A percentile compares a stretch with the other conserved stretches of the same genome.
phyloP scores from a whole-genome alignment of 2,888 invertebrate genomes.

The Chloromyia formosa region DNA sequence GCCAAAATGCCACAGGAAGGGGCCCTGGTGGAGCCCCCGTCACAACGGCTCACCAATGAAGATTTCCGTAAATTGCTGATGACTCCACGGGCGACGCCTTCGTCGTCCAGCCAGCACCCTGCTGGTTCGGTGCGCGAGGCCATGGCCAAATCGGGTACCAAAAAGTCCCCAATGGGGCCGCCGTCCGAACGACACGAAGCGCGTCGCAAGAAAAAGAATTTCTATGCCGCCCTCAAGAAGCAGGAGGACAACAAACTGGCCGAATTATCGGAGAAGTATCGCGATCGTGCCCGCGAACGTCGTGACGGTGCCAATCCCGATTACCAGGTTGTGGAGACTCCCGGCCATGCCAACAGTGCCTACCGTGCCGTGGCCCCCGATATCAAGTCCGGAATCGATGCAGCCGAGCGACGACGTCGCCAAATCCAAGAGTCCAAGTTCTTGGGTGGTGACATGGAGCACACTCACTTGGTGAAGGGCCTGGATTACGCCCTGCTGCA shows the following conservation, averaged over 20 bases:
- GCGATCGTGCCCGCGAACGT: constrained; percentile 90
- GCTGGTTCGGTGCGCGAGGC: constrained; percentile 73
- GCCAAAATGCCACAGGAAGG: constrained; percentile 47
- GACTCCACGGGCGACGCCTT: constrained; percentile 85
- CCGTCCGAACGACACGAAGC: constrained; percentile 80
- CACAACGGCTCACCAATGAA: constrained; percentile 91
- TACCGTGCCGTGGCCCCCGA: constrained; percentile 94
- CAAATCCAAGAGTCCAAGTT: constrained; percentile 99
- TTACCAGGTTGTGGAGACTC: constrained; percentile 82
- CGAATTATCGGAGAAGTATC: constrained; percentile 91
- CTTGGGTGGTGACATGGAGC: constrained; percentile 99
- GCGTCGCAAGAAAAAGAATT: constrained; percentile 91
- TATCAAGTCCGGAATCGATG: constrained; percentile 91
- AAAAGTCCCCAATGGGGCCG: constrained; percentile 61
- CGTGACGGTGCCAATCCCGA: constrained; percentile 86
- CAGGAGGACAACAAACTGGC: constrained; percentile 95
- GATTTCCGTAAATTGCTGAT: constrained; percentile 95
- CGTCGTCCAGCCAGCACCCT: constrained; percentile 59
- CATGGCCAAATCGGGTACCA: constrained; percentile 55
- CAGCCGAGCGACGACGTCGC: constrained; percentile 92
- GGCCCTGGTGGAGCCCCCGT: constrained; percentile 65
- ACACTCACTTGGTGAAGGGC: constrained; percentile 99
- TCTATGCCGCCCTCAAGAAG: constrained; percentile 92
- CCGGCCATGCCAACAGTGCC: constrained; percentile 65
- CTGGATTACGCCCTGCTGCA: constrained; percentile 90